These are phyloP conservation scores for Catharus ustulatus DNA, from an alignment of 2,797 vertebrate species.

Conservation along the genomic window DNA sequence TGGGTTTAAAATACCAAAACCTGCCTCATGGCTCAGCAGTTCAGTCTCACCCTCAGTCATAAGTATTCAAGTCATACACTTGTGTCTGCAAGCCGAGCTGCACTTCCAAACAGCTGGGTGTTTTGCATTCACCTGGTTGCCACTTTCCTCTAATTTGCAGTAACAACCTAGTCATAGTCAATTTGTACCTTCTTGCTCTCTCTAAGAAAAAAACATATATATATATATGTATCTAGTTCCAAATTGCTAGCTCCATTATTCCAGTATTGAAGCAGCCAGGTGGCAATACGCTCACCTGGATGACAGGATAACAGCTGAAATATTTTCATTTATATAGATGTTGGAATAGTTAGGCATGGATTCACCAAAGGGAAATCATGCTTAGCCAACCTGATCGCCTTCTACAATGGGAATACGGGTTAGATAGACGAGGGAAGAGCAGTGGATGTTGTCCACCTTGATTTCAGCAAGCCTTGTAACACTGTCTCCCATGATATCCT, in stretches of 20 bases:
- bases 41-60: not conserved
- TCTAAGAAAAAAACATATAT: not conserved
- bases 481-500: not conserved
- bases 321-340: not conserved
- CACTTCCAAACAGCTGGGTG: not conserved
- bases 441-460: not conserved
- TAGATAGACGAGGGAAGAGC: not conserved
- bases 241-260: not conserved
- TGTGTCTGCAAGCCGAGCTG: not conserved
- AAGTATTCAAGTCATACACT: not conserved
- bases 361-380: not conserved
- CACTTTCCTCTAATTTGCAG: not conserved
- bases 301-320: not conserved
- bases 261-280: not conserved
- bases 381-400: not conserved
- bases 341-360: not conserved
- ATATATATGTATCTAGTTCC: not conserved
- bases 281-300: not conserved
- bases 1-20: not conserved
- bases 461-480: not conserved
- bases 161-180: not conserved
- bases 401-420: not conserved
- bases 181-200: not conserved
- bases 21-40: not conserved
- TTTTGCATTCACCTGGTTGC: not conserved